Evolutionary conservation across 2,113 vertebrate species (phyloP).

Genomic region (Athene cunicularia): DNA sequence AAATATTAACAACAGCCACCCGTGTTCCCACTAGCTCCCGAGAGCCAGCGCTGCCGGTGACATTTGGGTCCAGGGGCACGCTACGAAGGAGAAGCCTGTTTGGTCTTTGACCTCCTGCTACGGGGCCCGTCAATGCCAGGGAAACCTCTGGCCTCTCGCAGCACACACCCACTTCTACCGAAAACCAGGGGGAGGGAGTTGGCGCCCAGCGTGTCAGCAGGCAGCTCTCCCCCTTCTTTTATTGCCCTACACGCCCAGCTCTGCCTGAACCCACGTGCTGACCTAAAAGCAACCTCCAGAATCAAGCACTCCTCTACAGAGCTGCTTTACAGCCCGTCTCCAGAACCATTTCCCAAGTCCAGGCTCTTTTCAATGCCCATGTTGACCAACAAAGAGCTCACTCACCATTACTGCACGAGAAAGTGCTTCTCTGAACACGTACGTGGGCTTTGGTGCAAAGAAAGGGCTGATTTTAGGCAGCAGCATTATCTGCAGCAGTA

Average conservation of each 20-base stretch:
- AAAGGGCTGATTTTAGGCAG: not conserved
- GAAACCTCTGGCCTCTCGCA: not conserved
- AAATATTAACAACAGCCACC: not conserved
- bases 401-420: not conserved
- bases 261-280: not conserved
- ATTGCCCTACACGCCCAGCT: not conserved
- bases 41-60: not conserved
- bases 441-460: not conserved
- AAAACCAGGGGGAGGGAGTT: not conserved
- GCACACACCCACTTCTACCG: not conserved
- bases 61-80: accelerated
- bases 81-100: not conserved
- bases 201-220: accelerated
- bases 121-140: accelerated
- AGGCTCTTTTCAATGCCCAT: not conserved
- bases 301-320: not conserved
- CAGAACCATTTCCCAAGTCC: not conserved
- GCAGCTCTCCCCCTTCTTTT: not conserved
- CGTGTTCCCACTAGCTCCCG: not conserved
- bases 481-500: not conserved
- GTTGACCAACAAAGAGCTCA: not conserved
- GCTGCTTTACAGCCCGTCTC: not conserved
- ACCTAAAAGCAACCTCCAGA: not conserved
- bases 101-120: not conserved
- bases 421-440: not conserved